Evolutionary conservation across 2,113 vertebrate genomes (phyloP).

Genomic region (Synchiropus splendidus): DNA sequence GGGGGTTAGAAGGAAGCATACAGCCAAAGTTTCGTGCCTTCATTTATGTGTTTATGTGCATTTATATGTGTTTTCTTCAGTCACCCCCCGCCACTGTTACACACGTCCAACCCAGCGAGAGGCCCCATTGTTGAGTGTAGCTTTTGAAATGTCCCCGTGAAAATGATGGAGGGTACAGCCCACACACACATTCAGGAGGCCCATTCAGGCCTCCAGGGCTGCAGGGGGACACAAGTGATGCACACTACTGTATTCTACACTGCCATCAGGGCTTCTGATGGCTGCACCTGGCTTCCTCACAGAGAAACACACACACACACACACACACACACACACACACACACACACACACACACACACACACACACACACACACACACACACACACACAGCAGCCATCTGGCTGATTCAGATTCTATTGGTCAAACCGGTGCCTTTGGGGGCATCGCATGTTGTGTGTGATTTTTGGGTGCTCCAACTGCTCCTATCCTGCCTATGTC

Average conservation of each 20-base stretch:
- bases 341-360: slow-evolving; percentile 9
- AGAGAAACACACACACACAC: slow-evolving; percentile 13
- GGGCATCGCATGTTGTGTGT: slow-evolving; percentile 10
- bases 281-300: slow-evolving; percentile 47
- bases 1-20: too few relatives aligned
- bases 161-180: slow-evolving; percentile 26
- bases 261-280: slow-evolving; percentile 11
- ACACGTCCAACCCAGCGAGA: slow-evolving; percentile 4
- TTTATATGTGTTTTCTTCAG: too few relatives aligned
- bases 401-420: slow-evolving; percentile 22
- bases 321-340: neutral
- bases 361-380: neutral
- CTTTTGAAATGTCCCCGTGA: slow-evolving; percentile 35
- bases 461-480: neutral
- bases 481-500: slow-evolving; percentile 7
- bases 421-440: slow-evolving; percentile 20
- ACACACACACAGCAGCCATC: slow-evolving; percentile 19
- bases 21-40: too few relatives aligned
- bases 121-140: slow-evolving; percentile 3
- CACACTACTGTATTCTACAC: too few relatives aligned
- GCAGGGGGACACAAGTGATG: slow-evolving; percentile 4
- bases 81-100: too few relatives aligned
- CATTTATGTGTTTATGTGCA: too few relatives aligned
- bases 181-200: slow-evolving; percentile 5
- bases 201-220: slow-evolving; percentile 38